Percentiles rank a stretch among this genome's conserved stretches.
phyloP scores from a whole-genome alignment of 2,113 vertebrate species.

The Cairina moschata region DNA sequence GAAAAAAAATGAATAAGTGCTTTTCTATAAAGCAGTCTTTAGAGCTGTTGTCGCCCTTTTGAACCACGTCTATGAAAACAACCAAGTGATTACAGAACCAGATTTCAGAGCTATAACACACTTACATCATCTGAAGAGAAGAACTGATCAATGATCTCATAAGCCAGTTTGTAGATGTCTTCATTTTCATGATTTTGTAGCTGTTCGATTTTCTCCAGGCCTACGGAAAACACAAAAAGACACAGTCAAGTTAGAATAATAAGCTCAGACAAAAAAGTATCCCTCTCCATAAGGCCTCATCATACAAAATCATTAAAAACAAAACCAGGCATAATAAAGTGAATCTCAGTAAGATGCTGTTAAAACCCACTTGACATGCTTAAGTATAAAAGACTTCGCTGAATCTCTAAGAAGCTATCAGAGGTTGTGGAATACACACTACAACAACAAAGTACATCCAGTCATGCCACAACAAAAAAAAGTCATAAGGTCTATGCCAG shows the following conservation, averaged over 20 bases:
- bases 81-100: neutral
- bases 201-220: constrained; percentile 98
- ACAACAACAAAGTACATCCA: neutral
- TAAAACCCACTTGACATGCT: neutral
- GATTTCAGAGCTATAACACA: neutral
- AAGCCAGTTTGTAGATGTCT: constrained; percentile 99
- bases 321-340: neutral
- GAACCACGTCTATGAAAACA: neutral
- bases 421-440: neutral
- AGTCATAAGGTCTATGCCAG: neutral
- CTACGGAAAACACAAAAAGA: constrained; percentile 70
- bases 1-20: neutral
- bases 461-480: neutral
- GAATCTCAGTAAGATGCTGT: neutral
- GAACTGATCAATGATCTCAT: constrained; percentile 99
- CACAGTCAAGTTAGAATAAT: neutral
- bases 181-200: constrained; percentile 99
- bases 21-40: neutral
- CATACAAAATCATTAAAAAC: neutral
- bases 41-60: neutral
- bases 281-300: neutral
- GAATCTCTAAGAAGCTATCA: no score
- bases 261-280: neutral
- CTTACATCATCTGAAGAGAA: constrained; percentile 99
- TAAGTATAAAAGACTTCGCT: neutral